A percentile compares a stretch with the other conserved stretches of the same genome.
Conservation (phyloP, 2,888 invertebrate species). For the Heteromurus nitidus region DNA sequence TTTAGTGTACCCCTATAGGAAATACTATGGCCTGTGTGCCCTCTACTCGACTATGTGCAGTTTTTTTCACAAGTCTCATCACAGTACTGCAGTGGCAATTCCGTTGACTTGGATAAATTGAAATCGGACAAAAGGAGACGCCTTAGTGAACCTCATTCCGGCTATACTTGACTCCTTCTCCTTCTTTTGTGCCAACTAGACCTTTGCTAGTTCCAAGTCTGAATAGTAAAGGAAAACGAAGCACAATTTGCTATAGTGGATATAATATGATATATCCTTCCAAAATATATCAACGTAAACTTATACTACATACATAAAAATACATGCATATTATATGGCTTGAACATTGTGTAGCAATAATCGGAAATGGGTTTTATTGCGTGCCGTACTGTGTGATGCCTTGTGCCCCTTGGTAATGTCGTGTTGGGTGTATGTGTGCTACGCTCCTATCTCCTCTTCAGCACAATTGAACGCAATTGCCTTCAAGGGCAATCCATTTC, state of each 20-base stretch:
- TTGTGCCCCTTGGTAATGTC: background rate
- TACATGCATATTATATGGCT: too few relatives aligned
- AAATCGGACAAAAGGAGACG: constrained; percentile 12
- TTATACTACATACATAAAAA: too few relatives aligned
- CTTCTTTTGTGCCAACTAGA: background rate
- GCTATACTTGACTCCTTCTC: background rate
- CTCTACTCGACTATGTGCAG: too few relatives aligned
- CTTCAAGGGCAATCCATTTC: constrained; percentile 21
- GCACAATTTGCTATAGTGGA: too few relatives aligned
- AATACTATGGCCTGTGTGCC: too few relatives aligned
- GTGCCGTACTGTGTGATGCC: background rate
- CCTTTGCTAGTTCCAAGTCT: too few relatives aligned
- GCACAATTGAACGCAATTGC: constrained; percentile 20
- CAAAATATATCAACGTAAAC: too few relatives aligned
- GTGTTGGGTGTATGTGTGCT: background rate
- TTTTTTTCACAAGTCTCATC: too few relatives aligned
- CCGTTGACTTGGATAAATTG: constrained; percentile 21
- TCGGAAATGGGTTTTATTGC: constrained; percentile 44
- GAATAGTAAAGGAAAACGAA: too few relatives aligned
- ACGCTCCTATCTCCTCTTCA: background rate
- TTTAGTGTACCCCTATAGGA: too few relatives aligned
- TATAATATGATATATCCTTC: too few relatives aligned
- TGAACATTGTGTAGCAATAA: constrained; percentile 33
- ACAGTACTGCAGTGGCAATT: background rate
- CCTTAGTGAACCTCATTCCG: constrained; percentile 9